phyloP scores from a whole-genome alignment of 2,113 vertebrate genomes.

The Onychostoma macrolepis region DNA sequence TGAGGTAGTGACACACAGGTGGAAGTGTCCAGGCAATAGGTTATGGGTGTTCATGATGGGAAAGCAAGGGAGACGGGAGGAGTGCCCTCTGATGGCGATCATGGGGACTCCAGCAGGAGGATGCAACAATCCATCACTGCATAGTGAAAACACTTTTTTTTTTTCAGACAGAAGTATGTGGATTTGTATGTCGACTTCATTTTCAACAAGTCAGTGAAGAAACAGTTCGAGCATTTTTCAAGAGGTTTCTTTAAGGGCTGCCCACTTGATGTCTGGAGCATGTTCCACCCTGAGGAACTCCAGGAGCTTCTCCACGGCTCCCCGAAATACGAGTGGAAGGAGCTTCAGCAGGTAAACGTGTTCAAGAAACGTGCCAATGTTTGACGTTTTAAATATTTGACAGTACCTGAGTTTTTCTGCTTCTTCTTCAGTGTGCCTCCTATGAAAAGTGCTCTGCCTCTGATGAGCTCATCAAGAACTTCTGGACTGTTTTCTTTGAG shows the following conservation, averaged over 20 bases:
- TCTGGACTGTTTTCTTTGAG: constrained; percentile 72
- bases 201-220: constrained; percentile 65
- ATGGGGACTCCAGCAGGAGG: not conserved
- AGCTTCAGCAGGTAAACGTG: constrained; percentile 60
- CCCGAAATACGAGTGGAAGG: constrained; percentile 61
- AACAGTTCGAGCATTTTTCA: constrained; percentile 66
- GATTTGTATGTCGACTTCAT: constrained; percentile 69
- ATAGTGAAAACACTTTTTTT: not conserved
- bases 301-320: constrained; percentile 64
- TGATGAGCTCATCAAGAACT: constrained; percentile 67
- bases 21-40: no score
- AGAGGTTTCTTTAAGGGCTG: constrained; percentile 70
- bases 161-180: constrained; percentile 67
- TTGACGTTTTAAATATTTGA: not conserved
- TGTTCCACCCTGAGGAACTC: constrained; percentile 71
- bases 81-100: not conserved
- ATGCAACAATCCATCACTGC: not conserved
- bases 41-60: not conserved
- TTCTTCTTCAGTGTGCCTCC: constrained; percentile 50
- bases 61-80: not conserved
- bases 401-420: not conserved
- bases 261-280: constrained; percentile 60
- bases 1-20: no score
- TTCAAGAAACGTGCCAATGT: not conserved
- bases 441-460: accelerated